Percentiles rank a stretch among this genome's conserved stretches.
Conservation (phyloP, 2,113 vertebrate species). For the Rhinoptilus africanus region DNA sequence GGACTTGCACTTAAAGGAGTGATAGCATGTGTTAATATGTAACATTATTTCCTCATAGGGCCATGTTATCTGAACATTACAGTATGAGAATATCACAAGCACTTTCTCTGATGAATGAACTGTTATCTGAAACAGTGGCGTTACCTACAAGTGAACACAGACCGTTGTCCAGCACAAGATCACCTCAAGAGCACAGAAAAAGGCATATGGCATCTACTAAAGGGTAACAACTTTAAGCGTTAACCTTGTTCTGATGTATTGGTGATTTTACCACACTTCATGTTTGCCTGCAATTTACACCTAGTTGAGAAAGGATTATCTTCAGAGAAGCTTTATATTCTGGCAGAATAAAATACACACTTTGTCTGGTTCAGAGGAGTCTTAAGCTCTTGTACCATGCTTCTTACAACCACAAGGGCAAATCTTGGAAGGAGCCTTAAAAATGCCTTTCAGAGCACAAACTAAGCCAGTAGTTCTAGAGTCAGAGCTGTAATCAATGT, state of each 20-base stretch:
- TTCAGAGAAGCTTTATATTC: not conserved
- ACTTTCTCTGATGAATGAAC: constrained; percentile 79
- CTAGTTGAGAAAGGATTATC: not conserved
- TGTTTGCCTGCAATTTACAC: not conserved
- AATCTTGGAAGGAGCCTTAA: not conserved
- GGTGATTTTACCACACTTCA: not conserved
- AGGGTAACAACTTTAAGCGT: constrained; percentile 48
- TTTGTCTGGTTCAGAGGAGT: not conserved
- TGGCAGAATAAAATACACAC: not conserved
- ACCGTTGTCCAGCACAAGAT: not conserved
- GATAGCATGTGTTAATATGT: not conserved
- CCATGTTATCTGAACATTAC: constrained; percentile 79
- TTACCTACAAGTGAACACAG: not conserved
- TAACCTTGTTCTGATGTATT: not conserved
- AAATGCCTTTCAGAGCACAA: not conserved
- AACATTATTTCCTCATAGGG: constrained; percentile 59
- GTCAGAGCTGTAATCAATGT: not conserved
- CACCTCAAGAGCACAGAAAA: not conserved
- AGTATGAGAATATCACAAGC: constrained; percentile 81
- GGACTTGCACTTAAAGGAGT: not conserved
- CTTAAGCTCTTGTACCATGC: not conserved
- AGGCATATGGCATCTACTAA: not conserved
- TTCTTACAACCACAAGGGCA: not conserved
- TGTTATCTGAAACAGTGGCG: constrained; percentile 63
- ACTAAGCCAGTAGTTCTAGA: rapidly evolving